Evolutionary conservation across 2,888 invertebrate genomes (phyloP).

Genomic region (Drosophila anomelani): DNA sequence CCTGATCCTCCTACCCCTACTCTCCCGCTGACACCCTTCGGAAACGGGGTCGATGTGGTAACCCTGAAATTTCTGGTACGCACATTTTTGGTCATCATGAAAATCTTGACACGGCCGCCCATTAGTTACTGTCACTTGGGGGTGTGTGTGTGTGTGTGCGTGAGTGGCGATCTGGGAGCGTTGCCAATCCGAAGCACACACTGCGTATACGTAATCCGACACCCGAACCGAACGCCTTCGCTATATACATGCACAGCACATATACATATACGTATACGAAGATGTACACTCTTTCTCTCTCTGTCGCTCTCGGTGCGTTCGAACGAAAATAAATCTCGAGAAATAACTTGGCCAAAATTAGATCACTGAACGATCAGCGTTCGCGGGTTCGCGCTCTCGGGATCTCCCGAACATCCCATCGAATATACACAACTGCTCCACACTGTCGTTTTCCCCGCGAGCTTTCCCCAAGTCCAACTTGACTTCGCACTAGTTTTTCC

Average conservation of each 20-base stretch:
- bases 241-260: slow-evolving; percentile 22
- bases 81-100: slow-evolving; percentile 77
- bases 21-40: background rate
- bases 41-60: slow-evolving; percentile 69
- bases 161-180: slow-evolving; percentile 50
- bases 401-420: slow-evolving; percentile 28
- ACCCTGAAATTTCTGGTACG: slow-evolving; percentile 76
- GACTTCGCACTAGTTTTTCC: slow-evolving; percentile 11
- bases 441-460: slow-evolving; percentile 28
- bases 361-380: slow-evolving; percentile 57
- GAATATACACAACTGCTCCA: slow-evolving; percentile 51
- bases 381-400: slow-evolving; percentile 37
- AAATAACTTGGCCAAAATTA: slow-evolving; percentile 83
- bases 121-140: slow-evolving; percentile 34
- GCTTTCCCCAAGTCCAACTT: slow-evolving; percentile 37
- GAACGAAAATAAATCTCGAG: slow-evolving; percentile 69
- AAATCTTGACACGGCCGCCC: slow-evolving; percentile 64
- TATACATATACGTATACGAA: slow-evolving; percentile 13
- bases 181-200: slow-evolving; percentile 62
- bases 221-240: slow-evolving; percentile 66
- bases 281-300: slow-evolving; percentile 9
- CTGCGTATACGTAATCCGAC: slow-evolving; percentile 78
- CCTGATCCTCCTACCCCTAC: background rate
- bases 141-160: slow-evolving; percentile 16
- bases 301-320: slow-evolving; percentile 49